Conservation (phyloP, 2,113 vertebrate genomes). For the Callocephalon fimbriatum region DNA sequence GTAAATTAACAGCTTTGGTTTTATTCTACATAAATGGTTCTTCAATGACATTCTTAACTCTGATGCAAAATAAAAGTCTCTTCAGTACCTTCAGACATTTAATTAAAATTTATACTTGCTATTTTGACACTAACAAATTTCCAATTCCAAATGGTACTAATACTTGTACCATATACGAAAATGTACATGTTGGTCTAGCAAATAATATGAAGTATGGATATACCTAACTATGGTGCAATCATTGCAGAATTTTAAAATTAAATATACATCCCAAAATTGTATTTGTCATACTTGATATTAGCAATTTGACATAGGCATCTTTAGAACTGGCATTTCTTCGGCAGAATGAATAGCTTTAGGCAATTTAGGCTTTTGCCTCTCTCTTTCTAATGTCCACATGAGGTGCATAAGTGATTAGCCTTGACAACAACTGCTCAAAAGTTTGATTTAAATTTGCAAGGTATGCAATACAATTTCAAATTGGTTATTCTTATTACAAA, state of each 20-base stretch:
- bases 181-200: neutral
- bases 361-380: neutral
- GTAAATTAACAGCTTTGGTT: neutral
- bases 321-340: neutral
- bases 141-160: neutral
- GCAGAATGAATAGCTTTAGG: neutral
- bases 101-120: neutral
- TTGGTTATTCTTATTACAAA: neutral
- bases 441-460: neutral
- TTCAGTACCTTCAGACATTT: neutral
- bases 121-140: neutral
- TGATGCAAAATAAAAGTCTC: neutral
- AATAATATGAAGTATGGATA: neutral
- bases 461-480: neutral
- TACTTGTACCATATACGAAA: neutral
- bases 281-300: neutral
- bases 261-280: neutral
- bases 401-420: neutral
- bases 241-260: neutral
- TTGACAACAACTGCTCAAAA: neutral
- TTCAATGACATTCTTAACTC: neutral
- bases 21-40: neutral
- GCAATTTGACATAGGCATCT: neutral
- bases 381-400: accelerated
- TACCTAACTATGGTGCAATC: neutral